These are phyloP conservation scores for Zosterops lateralis DNA, from an alignment of 2,113 vertebrate species.

Conservation along the genomic window DNA sequence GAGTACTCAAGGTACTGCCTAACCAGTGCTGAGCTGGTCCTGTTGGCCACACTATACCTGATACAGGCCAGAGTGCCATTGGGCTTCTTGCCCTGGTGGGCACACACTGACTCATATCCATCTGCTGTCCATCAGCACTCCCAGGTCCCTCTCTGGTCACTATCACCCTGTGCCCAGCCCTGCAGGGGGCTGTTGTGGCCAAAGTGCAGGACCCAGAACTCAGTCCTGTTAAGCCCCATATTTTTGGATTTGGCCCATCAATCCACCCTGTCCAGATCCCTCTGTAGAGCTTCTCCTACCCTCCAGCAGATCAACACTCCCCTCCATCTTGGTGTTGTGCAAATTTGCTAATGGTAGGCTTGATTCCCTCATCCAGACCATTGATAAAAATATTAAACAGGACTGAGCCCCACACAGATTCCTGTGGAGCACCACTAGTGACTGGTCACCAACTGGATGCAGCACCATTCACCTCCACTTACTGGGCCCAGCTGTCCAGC, in stretches of 20 bases:
- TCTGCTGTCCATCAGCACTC: not conserved
- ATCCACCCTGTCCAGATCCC: not conserved
- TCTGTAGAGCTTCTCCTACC: not conserved
- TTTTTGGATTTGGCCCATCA: not conserved
- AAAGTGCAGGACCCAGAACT: not conserved
- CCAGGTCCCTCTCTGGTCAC: not conserved
- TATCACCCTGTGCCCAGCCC: not conserved
- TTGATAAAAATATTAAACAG: not conserved
- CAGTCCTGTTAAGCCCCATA: not conserved
- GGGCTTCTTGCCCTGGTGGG: not conserved
- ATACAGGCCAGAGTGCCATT: not conserved
- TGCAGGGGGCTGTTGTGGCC: not conserved
- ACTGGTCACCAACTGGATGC: not conserved
- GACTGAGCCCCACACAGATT: not conserved
- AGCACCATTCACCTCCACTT: not conserved
- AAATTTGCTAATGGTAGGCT: not conserved
- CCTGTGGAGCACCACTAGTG: not conserved
- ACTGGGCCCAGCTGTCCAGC: not conserved
- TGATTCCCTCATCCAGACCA: not conserved
- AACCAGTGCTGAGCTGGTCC: not conserved
- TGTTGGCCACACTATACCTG: not conserved
- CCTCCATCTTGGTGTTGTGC: not conserved
- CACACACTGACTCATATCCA: not conserved
- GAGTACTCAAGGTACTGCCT: not conserved
- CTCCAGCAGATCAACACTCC: not conserved